Base-by-base conservation (phyloP, 2,888 invertebrate genomes). In the Boloria selene region DNA sequence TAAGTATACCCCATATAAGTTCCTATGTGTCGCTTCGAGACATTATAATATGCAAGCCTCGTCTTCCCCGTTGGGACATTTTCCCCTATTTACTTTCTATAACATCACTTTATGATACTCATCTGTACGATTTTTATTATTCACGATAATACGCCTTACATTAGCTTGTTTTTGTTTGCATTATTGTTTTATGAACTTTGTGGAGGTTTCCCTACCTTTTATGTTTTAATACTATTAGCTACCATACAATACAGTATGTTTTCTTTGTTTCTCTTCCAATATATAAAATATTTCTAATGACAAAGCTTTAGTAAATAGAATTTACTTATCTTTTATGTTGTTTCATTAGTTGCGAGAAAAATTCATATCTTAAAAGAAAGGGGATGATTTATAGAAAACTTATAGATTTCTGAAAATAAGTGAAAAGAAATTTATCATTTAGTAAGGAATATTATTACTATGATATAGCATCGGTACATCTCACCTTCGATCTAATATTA, bases 51-150 rank as follows among this genome's bases (percentile, higher is more conserved):
- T 73, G 71, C 68, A 67, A 61, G 71, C 75, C 78, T 76, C 78
- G 73, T 78, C 78, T 76, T 72, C 70, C 73, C 86, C 78, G 82
- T 47, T 42, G 83, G 82, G 87, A 83, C 83, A 77, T 73, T 88
- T 90, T 82, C 81, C 85, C 82, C 82, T 84, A 83, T 85, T 90
- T 88, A 85, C 86, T 85, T 16, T 86, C 85, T 86, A 83, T 83
- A 86, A 84, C 85, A 86, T 87, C 88, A 82, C 86, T 89, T 89
- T 89, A 87, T 88, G 87, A 87, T 89, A 84, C 84, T 82, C 81
- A 77, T 80, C 83, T 81, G 85, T 83, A 77, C 80, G 70, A 83
- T 85, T 86, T 89, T 84, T 90, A 90, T 89, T 90, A 88, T 88
- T 88, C 86, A 89, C 86, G 84, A 81, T 88, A 88, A 89, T 90